phyloP scores from a whole-genome alignment of 2,797 vertebrate genomes.

The Gymnocypris eckloni region DNA sequence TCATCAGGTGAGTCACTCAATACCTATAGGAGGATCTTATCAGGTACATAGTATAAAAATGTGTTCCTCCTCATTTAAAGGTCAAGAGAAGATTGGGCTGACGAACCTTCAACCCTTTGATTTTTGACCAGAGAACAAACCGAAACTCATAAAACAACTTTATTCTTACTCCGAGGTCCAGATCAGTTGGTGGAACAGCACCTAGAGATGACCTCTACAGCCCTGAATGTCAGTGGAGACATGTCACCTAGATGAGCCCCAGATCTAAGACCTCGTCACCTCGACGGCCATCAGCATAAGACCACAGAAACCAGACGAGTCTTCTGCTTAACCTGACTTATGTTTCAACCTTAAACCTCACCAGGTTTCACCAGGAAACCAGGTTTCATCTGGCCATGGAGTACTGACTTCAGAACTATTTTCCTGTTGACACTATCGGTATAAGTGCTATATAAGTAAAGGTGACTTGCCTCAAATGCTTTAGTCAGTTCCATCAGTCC shows the following conservation, averaged over 20 bases:
- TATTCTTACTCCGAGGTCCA: too few relatives aligned
- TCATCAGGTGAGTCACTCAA: neutral
- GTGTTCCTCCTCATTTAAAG: neutral
- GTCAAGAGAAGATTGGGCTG: neutral
- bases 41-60: constrained; percentile 4
- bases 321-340: too few relatives aligned
- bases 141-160: too few relatives aligned
- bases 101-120: neutral
- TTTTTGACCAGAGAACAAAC: neutral
- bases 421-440: neutral
- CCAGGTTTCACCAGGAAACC: neutral
- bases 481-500: neutral
- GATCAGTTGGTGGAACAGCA: too few relatives aligned
- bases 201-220: too few relatives aligned
- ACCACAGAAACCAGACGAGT: neutral
- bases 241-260: too few relatives aligned
- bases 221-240: too few relatives aligned
- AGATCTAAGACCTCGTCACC: too few relatives aligned
- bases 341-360: too few relatives aligned
- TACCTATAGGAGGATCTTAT: neutral
- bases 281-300: too few relatives aligned
- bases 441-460: neutral
- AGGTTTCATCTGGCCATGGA: neutral
- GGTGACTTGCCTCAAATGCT: neutral
- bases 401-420: neutral